Percentiles rank a stretch among this genome's conserved stretches.
Evolutionary conservation across 1,140 invertebrate species (phyloP).

Genomic region (Acromyrmex heyeri): DNA sequence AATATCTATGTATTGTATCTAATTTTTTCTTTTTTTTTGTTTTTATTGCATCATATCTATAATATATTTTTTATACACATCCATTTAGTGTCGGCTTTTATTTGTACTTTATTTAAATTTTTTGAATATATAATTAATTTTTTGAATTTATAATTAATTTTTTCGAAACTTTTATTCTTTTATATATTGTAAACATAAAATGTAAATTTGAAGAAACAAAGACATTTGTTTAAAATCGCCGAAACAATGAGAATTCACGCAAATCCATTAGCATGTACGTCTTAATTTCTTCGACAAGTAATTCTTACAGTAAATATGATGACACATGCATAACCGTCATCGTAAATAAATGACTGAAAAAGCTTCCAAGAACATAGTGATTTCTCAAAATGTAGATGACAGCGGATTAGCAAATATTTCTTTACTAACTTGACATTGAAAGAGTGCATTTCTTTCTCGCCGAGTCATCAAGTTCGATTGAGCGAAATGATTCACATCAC

Average conservation of each 20-base stretch:
- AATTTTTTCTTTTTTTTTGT: too few relatives aligned
- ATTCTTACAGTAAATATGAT: conserved; percentile 35
- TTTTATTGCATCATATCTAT: too few relatives aligned
- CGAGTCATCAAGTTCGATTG: background rate
- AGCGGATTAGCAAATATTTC: background rate
- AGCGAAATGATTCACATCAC: background rate
- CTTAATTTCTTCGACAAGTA: conserved; percentile 36
- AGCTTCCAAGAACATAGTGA: background rate
- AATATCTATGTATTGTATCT: too few relatives aligned
- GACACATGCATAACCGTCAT: conserved; percentile 15
- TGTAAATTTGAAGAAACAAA: background rate
- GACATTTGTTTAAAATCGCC: background rate
- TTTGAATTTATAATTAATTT: too few relatives aligned
- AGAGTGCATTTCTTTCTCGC: background rate
- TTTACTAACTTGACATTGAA: conserved; percentile 1
- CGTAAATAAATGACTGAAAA: conserved; percentile 10
- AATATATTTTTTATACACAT: too few relatives aligned
- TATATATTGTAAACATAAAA: background rate
- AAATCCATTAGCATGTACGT: conserved; percentile 17
- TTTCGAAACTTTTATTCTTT: too few relatives aligned
- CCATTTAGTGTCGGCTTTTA: too few relatives aligned
- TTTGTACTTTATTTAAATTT: too few relatives aligned
- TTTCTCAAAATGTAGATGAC: background rate
- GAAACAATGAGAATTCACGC: background rate
- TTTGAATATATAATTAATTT: too few relatives aligned